Evolutionary conservation across 1,140 invertebrate species (phyloP).

Genomic region (Conopomorpha cramerella): DNA sequence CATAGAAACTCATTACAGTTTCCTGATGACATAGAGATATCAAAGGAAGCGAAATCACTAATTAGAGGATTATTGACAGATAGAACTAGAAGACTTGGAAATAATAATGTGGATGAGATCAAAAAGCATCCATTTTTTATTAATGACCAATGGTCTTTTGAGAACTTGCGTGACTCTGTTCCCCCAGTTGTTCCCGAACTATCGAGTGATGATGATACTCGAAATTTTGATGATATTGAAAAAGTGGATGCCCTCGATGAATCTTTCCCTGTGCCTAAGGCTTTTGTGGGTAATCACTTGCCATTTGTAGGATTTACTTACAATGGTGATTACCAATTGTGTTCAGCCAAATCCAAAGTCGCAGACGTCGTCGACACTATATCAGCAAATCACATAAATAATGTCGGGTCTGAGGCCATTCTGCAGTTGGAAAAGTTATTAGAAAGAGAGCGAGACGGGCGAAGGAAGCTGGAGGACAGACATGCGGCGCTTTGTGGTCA

Average conservation of each 20-base stretch:
- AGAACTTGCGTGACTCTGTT: constrained; percentile 90
- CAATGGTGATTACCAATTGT: constrained; percentile 84
- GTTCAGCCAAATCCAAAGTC: constrained; percentile 27
- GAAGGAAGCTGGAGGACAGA: constrained; percentile 75
- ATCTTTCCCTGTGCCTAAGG: constrained; percentile 93
- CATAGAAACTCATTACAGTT: constrained; percentile 95
- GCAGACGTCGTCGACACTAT: constrained; percentile 64
- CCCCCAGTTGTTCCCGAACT: constrained; percentile 97
- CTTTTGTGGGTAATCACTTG: constrained; percentile 97
- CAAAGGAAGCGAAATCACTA: constrained; percentile 86
- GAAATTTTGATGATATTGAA: constrained; percentile 98
- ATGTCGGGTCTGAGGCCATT: constrained; percentile 59
- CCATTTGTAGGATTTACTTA: constrained; percentile 99
- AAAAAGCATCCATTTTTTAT: constrained; percentile 94
- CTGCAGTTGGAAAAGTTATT: constrained; percentile 73
- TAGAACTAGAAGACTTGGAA: constrained; percentile 86
- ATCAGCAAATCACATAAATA: constrained; percentile 64
- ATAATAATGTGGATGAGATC: constrained; percentile 94
- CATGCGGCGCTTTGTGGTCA: constrained; percentile 72
- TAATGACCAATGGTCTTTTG: constrained; percentile 98
- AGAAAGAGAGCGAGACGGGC: constrained; percentile 70
- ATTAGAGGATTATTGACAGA: constrained; percentile 95
- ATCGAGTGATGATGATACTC: constrained; percentile 94
- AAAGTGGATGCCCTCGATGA: constrained; percentile 88
- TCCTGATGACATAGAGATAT: constrained; percentile 93